These are phyloP conservation scores for Acomys russatus DNA, from an alignment of 2,797 vertebrate species.

Conservation along the genomic window DNA sequence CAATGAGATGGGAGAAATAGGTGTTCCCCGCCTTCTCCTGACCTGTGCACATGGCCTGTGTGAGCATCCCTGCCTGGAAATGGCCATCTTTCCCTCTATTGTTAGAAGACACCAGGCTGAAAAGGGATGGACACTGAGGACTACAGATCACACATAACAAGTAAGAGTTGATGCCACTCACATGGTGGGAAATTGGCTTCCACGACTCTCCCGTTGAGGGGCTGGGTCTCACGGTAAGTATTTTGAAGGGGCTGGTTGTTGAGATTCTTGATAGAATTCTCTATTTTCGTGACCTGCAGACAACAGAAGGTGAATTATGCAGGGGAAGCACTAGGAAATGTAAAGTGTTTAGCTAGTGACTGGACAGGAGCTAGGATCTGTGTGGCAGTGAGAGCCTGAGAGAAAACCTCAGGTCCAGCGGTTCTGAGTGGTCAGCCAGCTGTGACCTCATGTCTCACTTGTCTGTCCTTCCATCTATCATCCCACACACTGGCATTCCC, in stretches of 20 bases:
- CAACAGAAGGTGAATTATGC: rapidly evolving
- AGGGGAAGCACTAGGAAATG: rapidly evolving
- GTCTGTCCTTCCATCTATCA: no score
- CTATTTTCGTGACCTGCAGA: conserved; percentile 92
- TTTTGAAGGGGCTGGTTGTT: conserved; percentile 93
- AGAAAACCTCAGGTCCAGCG: background rate
- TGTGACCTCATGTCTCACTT: no score
- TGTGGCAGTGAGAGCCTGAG: background rate
- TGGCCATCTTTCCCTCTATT: background rate
- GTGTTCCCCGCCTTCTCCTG: background rate
- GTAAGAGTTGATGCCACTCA: conserved; percentile 68
- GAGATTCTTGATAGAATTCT: conserved; percentile 92
- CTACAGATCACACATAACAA: background rate
- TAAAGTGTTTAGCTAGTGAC: rapidly evolving
- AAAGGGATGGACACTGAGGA: background rate
- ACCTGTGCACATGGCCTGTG: rapidly evolving
- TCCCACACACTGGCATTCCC: background rate
- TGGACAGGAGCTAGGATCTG: rapidly evolving
- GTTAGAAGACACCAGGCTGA: background rate
- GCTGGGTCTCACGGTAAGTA: conserved; percentile 93
- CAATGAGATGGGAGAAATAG: background rate
- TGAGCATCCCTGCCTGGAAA: background rate
- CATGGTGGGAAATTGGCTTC: conserved; percentile 93
- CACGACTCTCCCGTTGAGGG: conserved; percentile 92
- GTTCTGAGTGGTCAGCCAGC: background rate